These are phyloP conservation scores for Pyxicephalus adspersus DNA, from an alignment of 2,113 vertebrate genomes.

Conservation along the genomic window DNA sequence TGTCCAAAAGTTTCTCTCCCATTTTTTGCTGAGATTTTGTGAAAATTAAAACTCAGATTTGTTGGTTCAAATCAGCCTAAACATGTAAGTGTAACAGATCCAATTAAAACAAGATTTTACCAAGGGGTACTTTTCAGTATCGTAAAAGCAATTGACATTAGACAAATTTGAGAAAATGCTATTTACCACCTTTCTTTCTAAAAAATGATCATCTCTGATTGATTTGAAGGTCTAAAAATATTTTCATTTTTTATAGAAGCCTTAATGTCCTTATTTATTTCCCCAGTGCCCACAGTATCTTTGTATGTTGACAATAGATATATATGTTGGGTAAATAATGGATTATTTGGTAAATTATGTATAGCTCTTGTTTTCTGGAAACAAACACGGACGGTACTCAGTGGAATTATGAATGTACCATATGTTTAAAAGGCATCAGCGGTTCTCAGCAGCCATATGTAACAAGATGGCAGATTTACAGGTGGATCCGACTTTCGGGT, in stretches of 20 bases:
- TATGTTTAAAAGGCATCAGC: constrained; percentile 19
- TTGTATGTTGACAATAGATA: neutral
- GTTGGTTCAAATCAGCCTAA: no score
- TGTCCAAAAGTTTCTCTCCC: no score
- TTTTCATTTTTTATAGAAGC: neutral
- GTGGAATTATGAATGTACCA: neutral
- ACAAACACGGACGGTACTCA: constrained; percentile 1
- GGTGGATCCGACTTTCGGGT: constrained; percentile 41
- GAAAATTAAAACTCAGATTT: no score
- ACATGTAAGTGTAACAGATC: no score
- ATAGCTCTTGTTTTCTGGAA: neutral
- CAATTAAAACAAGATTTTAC: no score
- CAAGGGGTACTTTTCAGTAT: no score
- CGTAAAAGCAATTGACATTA: no score
- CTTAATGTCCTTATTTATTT: neutral
- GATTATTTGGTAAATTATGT: constrained; percentile 14
- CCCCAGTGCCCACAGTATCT: neutral
- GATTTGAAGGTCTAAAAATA: neutral
- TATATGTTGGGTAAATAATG: neutral
- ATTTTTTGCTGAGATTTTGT: no score
- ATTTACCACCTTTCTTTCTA: no score
- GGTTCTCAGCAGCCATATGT: constrained; percentile 19
- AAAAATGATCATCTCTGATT: no score
- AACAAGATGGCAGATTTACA: constrained; percentile 47
- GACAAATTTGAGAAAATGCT: no score